phyloP scores from a whole-genome alignment of 2,888 invertebrate species.

The Strigamia crassipes region DNA sequence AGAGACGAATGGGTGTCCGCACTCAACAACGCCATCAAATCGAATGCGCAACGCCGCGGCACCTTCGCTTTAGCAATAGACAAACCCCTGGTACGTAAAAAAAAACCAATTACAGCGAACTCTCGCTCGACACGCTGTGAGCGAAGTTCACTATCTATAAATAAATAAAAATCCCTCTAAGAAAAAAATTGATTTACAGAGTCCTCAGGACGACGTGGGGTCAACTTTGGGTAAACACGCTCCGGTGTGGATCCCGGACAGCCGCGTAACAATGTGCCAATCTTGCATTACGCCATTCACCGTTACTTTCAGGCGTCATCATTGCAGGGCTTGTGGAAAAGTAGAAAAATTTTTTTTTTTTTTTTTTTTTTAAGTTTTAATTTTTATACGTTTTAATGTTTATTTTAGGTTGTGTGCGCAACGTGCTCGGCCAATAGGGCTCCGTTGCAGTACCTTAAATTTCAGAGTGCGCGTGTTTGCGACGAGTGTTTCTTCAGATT shows the following conservation, averaged over 20 bases:
- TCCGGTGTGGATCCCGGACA: constrained; percentile 67
- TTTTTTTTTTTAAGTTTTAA: no score
- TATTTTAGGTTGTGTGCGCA: constrained; percentile 66
- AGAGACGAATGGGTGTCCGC: constrained; percentile 63
- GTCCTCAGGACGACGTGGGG: not conserved
- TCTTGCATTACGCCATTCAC: constrained; percentile 68
- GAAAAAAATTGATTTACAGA: no score
- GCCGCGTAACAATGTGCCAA: constrained; percentile 69
- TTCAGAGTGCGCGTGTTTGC: constrained; percentile 63
- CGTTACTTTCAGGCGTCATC: constrained; percentile 68
- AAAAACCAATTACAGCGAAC: no score
- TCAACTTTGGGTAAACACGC: constrained; percentile 56
- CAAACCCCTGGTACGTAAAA: no score
- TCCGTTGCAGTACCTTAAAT: constrained; percentile 63
- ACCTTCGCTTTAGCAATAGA: constrained; percentile 56
- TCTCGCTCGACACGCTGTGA: no score
- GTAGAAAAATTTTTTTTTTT: no score
- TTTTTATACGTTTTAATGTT: no score
- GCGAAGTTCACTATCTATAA: no score
- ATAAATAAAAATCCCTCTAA: no score
- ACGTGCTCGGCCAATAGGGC: constrained; percentile 66
- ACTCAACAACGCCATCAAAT: constrained; percentile 61
- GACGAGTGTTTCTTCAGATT: constrained; percentile 63
- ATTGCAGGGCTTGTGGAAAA: constrained; percentile 71
- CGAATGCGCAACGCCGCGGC: constrained; percentile 59